Evolutionary conservation across 2,888 invertebrate genomes (phyloP), one percentile per base, ranked within the genome.

Genomic region (Dryobotodes eremita): DNA sequence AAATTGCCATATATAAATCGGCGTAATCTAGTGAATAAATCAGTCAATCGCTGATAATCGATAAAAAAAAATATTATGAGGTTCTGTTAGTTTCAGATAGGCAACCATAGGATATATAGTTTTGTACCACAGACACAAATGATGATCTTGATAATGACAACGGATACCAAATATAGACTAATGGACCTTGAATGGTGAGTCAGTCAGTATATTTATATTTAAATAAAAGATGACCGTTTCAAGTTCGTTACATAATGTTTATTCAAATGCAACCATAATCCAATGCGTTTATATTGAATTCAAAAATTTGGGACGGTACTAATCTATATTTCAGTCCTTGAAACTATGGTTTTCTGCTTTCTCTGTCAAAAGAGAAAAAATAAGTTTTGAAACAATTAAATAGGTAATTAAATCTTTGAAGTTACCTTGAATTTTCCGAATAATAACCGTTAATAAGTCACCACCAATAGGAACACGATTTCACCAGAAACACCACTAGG

Each of bases 101-200:
- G 3, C 4, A 36, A 50, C 36, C 36, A 53, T 17, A 13, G 20
- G 10, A 31, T 8, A 48, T 23, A 42, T 17, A 55, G 42, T 64
- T 78, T 79, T 50, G 8, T 62, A 36, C 50, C 55, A 59, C 72
- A 76, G 57, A 77, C 86, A 72, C 48, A 48, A 70, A 69, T 53
- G 55, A 61, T 70, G 31, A 78, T 84, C 50, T 74, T 75, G 71
- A 79, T 73, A 83, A 68, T 55, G 59, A 71, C 77, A 78, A 86
- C 64, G 59, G 26, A 74, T 73, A 75, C 70, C 72, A 74, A 80
- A 74, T 74, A 76, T 64, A 80, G 77, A 71, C 42, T 50, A 64
- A 77, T 75, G 20, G 80, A 83, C 88, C 89, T 89, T 87, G 88
- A 82, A 71, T 70, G 61, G n/a, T 76, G 77, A 87, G 71, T 80